Percentiles rank a stretch among this genome's conserved stretches.
These are phyloP conservation scores for Semnornis frantzii DNA, from an alignment of 2,113 vertebrate genomes.

Conservation along the genomic window DNA sequence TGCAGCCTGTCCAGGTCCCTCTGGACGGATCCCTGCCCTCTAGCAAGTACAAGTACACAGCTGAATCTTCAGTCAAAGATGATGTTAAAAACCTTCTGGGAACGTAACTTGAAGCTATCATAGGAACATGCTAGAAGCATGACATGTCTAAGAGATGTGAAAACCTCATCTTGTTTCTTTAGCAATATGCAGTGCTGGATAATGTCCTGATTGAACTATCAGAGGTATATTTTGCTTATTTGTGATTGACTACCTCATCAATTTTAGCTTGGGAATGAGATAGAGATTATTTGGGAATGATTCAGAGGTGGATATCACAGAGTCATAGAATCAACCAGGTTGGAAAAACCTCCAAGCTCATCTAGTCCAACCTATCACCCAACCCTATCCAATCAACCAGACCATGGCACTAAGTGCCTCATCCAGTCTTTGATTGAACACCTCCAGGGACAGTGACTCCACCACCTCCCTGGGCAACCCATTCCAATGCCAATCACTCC, in stretches of 20 bases:
- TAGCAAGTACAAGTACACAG: background rate
- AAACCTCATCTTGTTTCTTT: background rate
- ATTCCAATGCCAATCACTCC: too few species aligned
- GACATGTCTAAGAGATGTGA: background rate
- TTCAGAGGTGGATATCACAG: conserved; percentile 48
- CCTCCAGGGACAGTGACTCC: too few species aligned
- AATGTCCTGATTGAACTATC: conserved; percentile 27
- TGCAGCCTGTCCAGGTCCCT: too few species aligned
- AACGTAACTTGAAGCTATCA: background rate
- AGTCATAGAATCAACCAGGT: too few species aligned
- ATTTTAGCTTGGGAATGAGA: conserved; percentile 71
- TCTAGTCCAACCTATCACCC: too few species aligned
- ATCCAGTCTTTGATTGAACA: too few species aligned
- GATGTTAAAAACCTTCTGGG: conserved; percentile 1
- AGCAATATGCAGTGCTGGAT: background rate
- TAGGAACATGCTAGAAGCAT: background rate
- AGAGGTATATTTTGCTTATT: conserved; percentile 29
- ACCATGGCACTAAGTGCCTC: too few species aligned
- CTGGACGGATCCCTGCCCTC: too few species aligned
- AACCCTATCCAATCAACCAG: too few species aligned
- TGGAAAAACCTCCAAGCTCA: too few species aligned
- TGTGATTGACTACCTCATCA: conserved; percentile 66
- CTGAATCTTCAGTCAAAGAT: conserved; percentile 14
- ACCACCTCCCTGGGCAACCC: too few species aligned
- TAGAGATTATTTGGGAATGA: too few species aligned